A percentile compares a stretch with the other conserved stretches of the same genome.
phyloP scores from a whole-genome alignment of 1,140 invertebrate species.

The Triops longicaudatus region DNA sequence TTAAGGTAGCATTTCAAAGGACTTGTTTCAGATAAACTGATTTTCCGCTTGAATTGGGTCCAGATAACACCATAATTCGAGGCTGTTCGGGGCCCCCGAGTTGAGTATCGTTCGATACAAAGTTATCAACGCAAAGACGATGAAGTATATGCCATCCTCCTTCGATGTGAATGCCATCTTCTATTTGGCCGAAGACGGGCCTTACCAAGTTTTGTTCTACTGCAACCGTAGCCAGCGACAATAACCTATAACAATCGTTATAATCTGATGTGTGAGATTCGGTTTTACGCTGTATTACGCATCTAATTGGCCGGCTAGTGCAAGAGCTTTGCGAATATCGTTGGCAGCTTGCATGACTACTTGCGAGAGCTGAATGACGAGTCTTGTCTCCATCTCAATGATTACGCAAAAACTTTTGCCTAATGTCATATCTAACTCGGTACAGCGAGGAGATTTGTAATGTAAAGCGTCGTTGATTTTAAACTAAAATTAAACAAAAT shows the following conservation, averaged over 20 bases:
- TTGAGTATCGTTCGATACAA: conserved; percentile 61
- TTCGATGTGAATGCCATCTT: conserved; percentile 55
- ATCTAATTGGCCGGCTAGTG: conserved; percentile 28
- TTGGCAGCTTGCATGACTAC: conserved; percentile 16
- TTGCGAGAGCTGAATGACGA: conserved; percentile 19
- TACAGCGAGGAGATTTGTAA: conserved; percentile 26
- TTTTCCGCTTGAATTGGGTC: conserved; percentile 86
- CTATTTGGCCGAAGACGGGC: conserved; percentile 50
- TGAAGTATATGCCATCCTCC: conserved; percentile 70
- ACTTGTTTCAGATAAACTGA: conserved; percentile 83
- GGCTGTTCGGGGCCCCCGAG: conserved; percentile 45
- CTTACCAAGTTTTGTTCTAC: conserved; percentile 60
- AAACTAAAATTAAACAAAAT: conserved; percentile 19
- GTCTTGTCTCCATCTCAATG: conserved; percentile 23
- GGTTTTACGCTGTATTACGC: conserved; percentile 7
- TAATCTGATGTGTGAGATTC: conserved; percentile 17
- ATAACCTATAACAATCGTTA: conserved; percentile 48
- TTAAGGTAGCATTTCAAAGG: not conserved
- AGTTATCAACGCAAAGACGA: conserved; percentile 54
- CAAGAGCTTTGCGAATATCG: conserved; percentile 10
- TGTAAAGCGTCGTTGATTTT: conserved; percentile 19
- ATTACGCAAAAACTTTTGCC: conserved; percentile 28
- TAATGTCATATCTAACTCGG: conserved; percentile 28
- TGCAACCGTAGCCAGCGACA: conserved; percentile 60
- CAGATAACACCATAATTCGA: conserved; percentile 69